Base-by-base conservation (phyloP, 2,113 vertebrate genomes). In the Carassius gibelio region DNA sequence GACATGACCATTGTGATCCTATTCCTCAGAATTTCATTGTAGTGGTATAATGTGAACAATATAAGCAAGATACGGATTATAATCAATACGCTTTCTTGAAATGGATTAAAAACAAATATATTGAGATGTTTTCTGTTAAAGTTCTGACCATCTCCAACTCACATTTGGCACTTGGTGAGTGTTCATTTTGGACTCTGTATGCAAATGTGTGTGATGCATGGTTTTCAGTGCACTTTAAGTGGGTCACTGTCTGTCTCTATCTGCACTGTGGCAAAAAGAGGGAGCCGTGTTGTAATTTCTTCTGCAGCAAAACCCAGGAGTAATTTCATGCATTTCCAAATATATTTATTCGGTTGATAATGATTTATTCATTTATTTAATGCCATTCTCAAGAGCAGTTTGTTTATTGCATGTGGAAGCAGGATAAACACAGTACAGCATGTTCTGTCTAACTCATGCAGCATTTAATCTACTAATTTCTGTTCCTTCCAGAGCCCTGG, bases 191-290 rank as follows among this genome's bases (percentile, higher is more conserved):
- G 26, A 77, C 50, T 77, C 13, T 30, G 42, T 68, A 48, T 81
- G n/a, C 38, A 66, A 50, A 81, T 68, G 7, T 55, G 45, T 48
- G 78, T 30, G 42, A 66, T 81, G 80, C 15, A 7, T 30, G 61
- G 13, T 81, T 81, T 69, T 81, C 79, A 34, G 8, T 81, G 42
- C 34, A 52, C 61, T 68, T 55, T 68, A 76, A 79, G 62, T 85
- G 83, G 83, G 83, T 85, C 83, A 85, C 45, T 69, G 83, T 69
- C 83, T 84, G 72, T 76, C 69, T 75, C 48, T 84, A 42, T 66
- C 23, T 3, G 26, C 38, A 48, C 42, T 42, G 62, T 66, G 62
- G 61, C 21, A 64, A 68, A 85, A 19, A 68, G 75, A 69, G 13
- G 74, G 61, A 69, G 75, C n/a, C 3, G 26, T 68, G 83, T 77